Evolutionary conservation across 2,113 vertebrate genomes (phyloP), one percentile per base, ranked within the genome.

Genomic region (Petrocephalus zakoni): DNA sequence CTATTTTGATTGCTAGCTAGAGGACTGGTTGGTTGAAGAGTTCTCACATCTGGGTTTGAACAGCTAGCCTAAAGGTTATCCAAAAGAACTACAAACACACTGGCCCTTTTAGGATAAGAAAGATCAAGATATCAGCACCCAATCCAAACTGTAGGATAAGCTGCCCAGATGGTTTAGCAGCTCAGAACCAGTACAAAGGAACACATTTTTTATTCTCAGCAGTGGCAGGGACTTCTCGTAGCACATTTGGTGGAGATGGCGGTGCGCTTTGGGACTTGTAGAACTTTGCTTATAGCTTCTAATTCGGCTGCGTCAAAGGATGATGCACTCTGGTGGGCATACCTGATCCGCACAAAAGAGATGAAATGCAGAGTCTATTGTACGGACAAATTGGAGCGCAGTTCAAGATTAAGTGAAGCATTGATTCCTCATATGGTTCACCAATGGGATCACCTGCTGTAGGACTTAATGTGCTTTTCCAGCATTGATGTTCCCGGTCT

Each of bases 251-350:
- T 97, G 90, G 95, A 93, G 0, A 91, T 49, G 47, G 97, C 96
- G 19, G 90, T 85, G 92, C 92, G 97, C 17, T 96, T 96, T 89
- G 93, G 93, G 34, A 55, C 75, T 64, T 68, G 89, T 91, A 97
- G 91, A 46, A 92, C 91, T 88, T 95, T 85, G 0, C 89, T 90
- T 0, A 96, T 93, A 0, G 90, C 94, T 8, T 96, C 95, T 42
- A 94, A 94, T 37, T 92, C 93, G 8, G 97, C 96, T 0, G 94
- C 91, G 85, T 96, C 97, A 92, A 97, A 97, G 0, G 97, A 97
- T 0, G 88, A 92, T 0, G 9, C 75, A 92, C 96, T 96, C n/a
- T 95, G 94, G 22, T 95, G 94, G 61, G 94, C 94, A 72, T 92
- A 95, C 10, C 94, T 92, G 2, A 95, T 95, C 86, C 95, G 90